Conservation (phyloP, 2,888 invertebrate genomes). For the Sclerodermus sp. region DNA sequence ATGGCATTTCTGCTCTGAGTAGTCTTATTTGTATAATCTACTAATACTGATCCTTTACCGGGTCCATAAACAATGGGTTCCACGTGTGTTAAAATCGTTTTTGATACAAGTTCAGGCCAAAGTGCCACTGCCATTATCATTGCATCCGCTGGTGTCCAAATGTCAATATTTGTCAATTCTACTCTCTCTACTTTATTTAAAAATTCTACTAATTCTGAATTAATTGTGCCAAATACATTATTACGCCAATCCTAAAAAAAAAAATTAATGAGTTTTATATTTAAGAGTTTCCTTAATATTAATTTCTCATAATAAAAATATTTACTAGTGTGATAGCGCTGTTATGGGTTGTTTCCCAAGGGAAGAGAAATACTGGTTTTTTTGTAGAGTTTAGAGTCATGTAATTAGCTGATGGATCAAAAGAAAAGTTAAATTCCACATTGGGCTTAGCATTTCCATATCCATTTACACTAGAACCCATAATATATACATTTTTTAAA, state of each 20-base stretch:
- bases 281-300: constrained; percentile 8
- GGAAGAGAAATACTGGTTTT: constrained; percentile 53
- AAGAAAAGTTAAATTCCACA: constrained; percentile 64
- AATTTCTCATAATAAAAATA: constrained; percentile 8
- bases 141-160: constrained; percentile 38
- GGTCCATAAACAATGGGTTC: constrained; percentile 31
- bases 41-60: constrained; percentile 32
- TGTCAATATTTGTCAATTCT: constrained; percentile 13
- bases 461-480: constrained; percentile 51
- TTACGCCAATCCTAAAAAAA: constrained; percentile 61
- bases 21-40: constrained; percentile 34
- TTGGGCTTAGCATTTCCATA: constrained; percentile 50
- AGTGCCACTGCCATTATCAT: constrained; percentile 33
- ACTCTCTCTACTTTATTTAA: constrained; percentile 60
- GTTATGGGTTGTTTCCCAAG: constrained; percentile 58
- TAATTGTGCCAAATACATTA: constrained; percentile 55
- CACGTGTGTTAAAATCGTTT: constrained; percentile 23
- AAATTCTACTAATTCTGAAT: constrained; percentile 56
- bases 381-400: constrained; percentile 57
- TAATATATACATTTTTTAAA: constrained; percentile 44
- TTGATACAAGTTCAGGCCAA: constrained; percentile 29
- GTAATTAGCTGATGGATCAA: constrained; percentile 64
- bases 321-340: constrained; percentile 38
- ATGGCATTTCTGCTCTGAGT: constrained; percentile 24
- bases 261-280: neutral